Evolutionary conservation across 2,113 vertebrate genomes (phyloP).

Genomic region (Pseudorectes ferrugineus): DNA sequence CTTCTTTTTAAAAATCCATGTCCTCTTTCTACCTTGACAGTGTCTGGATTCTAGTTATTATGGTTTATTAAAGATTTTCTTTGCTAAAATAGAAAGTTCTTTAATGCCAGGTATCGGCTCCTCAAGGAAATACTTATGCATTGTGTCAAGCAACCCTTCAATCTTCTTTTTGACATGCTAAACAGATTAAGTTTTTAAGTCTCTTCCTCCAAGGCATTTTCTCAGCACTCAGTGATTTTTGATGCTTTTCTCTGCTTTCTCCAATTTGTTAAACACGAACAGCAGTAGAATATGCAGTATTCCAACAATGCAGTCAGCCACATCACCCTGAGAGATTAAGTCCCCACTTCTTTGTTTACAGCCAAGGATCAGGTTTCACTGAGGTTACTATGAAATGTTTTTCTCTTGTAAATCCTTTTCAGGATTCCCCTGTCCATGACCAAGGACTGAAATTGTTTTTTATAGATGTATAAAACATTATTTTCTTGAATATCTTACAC

Average conservation of each 20-base stretch:
- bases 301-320: not conserved
- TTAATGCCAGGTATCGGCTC: not conserved
- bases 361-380: not conserved
- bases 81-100: not conserved
- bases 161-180: slow-evolving; percentile 26
- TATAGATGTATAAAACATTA: not conserved
- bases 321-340: not conserved
- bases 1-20: not conserved
- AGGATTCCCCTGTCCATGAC: not conserved
- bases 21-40: not conserved
- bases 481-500: not conserved
- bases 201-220: slow-evolving; percentile 19
- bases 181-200: slow-evolving; percentile 30
- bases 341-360: not conserved
- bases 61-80: slow-evolving; percentile 2
- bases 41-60: not conserved
- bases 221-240: not conserved
- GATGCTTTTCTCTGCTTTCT: not conserved
- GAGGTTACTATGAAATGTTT: not conserved
- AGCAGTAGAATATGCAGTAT: not conserved
- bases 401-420: not conserved
- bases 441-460: not conserved
- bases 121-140: not conserved
- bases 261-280: not conserved
- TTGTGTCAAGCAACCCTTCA: not conserved